phyloP scores from a whole-genome alignment of 2,113 vertebrate genomes.

The Lampris megalopsis region DNA sequence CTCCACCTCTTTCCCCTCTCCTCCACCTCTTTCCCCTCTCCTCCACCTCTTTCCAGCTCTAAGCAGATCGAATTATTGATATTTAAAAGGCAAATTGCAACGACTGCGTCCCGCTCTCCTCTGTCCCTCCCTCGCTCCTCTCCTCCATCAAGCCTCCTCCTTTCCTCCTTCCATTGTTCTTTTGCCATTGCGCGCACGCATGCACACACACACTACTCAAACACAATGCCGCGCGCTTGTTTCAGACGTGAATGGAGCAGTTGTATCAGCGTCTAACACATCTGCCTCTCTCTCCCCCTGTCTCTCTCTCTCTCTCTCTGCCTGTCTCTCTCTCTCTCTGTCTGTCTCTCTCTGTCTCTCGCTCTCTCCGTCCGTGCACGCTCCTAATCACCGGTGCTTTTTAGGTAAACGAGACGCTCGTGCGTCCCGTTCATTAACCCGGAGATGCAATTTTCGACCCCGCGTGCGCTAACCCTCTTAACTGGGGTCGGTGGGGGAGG shows the following conservation, averaged over 20 bases:
- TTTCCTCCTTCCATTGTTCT: constrained; percentile 65
- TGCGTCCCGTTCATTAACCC: constrained; percentile 23
- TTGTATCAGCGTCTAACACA: constrained; percentile 45
- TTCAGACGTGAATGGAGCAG: constrained; percentile 57
- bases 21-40: not conserved
- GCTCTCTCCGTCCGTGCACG: not conserved
- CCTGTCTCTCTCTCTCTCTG: not conserved
- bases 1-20: not conserved
- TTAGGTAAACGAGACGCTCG: not conserved
- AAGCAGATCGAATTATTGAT: constrained; percentile 12
- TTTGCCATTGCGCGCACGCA: constrained; percentile 8
- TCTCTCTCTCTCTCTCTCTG: not conserved
- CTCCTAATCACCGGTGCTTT: not conserved
- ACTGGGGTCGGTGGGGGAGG: constrained; percentile 4
- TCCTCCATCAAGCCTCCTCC: constrained; percentile 15
- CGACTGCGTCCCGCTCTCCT: too few species aligned
- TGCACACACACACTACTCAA: constrained; percentile 30
- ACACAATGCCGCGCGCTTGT: constrained; percentile 48
- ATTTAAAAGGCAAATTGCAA: constrained; percentile 2
- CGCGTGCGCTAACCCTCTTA: constrained; percentile 2
- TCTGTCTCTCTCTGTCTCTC: not conserved
- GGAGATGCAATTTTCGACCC: not conserved
- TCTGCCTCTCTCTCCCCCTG: constrained; percentile 19
- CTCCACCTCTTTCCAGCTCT: not conserved
- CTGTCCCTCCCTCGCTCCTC: constrained; percentile 18